A percentile compares a stretch with the other conserved stretches of the same genome.
Conservation (phyloP, 2,888 invertebrate species). For the Deilephila elpenor region DNA sequence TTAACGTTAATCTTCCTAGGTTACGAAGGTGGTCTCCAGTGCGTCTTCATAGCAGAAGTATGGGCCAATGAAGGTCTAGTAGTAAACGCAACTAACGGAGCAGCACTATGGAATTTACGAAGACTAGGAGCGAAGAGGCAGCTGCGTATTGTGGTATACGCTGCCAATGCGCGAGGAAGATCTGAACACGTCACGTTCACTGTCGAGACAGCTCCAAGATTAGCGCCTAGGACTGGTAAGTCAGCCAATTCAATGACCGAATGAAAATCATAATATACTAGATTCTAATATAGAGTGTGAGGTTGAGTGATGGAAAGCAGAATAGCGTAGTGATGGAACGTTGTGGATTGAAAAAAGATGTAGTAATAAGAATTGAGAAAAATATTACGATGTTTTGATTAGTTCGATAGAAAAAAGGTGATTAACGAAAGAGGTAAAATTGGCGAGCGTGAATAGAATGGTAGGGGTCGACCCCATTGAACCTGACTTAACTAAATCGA, state of each 20-base stretch:
- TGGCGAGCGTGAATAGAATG: too few species aligned
- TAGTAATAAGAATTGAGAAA: too few species aligned
- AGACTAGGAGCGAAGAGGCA: conserved; percentile 91
- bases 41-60: conserved; percentile 89
- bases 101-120: conserved; percentile 90
- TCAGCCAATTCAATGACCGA: neutral
- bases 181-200: conserved; percentile 87
- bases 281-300: too few species aligned
- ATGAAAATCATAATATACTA: too few species aligned
- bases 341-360: too few species aligned
- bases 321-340: too few species aligned
- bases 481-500: too few species aligned
- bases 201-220: conserved; percentile 71
- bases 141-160: conserved; percentile 91
- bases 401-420: too few species aligned
- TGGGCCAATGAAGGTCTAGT: conserved; percentile 86
- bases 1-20: conserved; percentile 56
- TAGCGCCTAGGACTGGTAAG: conserved; percentile 73
- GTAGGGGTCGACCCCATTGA: too few species aligned
- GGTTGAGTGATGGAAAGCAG: too few species aligned
- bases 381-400: too few species aligned
- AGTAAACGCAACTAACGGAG: conserved; percentile 88
- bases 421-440: too few species aligned
- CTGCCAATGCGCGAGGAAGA: conserved; percentile 92
- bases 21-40: conserved; percentile 92